Conservation (phyloP, 2,797 vertebrate species). For the Melanotaenia pygmaea region DNA sequence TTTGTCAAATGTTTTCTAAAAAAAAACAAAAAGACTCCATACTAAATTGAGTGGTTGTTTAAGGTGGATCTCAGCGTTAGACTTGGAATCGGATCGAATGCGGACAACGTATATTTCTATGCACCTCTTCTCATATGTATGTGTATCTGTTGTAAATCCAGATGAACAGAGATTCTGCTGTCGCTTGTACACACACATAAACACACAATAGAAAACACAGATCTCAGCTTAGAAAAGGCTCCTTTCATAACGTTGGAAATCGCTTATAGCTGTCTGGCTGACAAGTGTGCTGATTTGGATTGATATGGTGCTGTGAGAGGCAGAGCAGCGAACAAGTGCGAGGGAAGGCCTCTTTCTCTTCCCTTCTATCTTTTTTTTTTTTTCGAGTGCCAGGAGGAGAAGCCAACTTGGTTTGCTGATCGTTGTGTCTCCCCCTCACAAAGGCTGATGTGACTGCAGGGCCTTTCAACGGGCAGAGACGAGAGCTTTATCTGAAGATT, state of each 20-base stretch:
- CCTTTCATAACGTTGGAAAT: constrained; percentile 72
- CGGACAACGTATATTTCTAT: constrained; percentile 37
- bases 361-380: constrained; percentile 47
- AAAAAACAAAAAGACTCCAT: constrained; percentile 29
- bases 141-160: constrained; percentile 57
- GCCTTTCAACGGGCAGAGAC: constrained; percentile 73
- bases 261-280: constrained; percentile 76
- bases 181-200: constrained; percentile 34
- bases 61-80: constrained; percentile 40
- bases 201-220: constrained; percentile 67
- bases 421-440: constrained; percentile 70
- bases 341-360: constrained; percentile 75
- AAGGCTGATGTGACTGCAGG: constrained; percentile 77
- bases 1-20: constrained; percentile 37
- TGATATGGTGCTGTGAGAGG: constrained; percentile 77
- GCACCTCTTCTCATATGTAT: constrained; percentile 46
- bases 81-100: constrained; percentile 52
- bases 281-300: constrained; percentile 79
- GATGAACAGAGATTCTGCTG: constrained; percentile 49
- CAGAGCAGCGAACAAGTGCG: constrained; percentile 71
- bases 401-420: constrained; percentile 73
- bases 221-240: constrained; percentile 69
- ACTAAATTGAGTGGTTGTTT: constrained; percentile 30
- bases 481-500: constrained; percentile 82
- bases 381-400: constrained; percentile 70